Evolutionary conservation across 2,113 vertebrate genomes (phyloP), one percentile per base, ranked within the genome.

Genomic region (Callithrix jacchus): DNA sequence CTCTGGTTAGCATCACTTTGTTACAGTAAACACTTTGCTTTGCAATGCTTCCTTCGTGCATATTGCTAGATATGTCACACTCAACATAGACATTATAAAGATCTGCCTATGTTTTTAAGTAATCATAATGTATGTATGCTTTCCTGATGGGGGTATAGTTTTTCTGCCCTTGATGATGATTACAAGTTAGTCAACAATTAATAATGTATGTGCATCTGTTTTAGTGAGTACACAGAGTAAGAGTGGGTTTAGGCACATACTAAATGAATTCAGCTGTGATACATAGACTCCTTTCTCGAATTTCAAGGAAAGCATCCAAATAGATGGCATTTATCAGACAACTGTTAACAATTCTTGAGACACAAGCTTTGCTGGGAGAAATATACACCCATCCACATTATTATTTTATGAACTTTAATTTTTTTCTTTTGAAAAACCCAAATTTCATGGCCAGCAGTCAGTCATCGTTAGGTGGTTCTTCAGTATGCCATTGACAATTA

Each of bases 141-240:
- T 98, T 98, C 96, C 91, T 98, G 97, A 95, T 97, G 96, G 96
- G 87, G 54, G 58, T 95, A 95, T 88, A 97, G 92, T 73, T 97
- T 97, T 98, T 97, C 96, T 98, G 40, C 90, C 94, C 23, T 12
- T 97, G 71, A 98, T 96, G 94, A 98, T 81, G 86, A 98, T 92
- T 98, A 93, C 97, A 98, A 98, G 91, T 95, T 94, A 98, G 94
- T 93, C 87, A 98, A 98, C 79, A 97, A 97, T 98, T 98, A 98
- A 98, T 98, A 98, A 98, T 98, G 97, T 96, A 98, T 86, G 91
- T 97, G 94, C 97, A 98, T 98, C 97, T 98, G 97, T 97, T 97
- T 97, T 95, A 97, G 79, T 64, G 73, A 98, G 71, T 73, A 42
- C 86, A 92, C 20, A 18, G 87, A 6, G 2, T 77, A 86, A 97